These are phyloP conservation scores for Falco rusticolus DNA, from an alignment of 2,797 vertebrate genomes.

Conservation along the genomic window DNA sequence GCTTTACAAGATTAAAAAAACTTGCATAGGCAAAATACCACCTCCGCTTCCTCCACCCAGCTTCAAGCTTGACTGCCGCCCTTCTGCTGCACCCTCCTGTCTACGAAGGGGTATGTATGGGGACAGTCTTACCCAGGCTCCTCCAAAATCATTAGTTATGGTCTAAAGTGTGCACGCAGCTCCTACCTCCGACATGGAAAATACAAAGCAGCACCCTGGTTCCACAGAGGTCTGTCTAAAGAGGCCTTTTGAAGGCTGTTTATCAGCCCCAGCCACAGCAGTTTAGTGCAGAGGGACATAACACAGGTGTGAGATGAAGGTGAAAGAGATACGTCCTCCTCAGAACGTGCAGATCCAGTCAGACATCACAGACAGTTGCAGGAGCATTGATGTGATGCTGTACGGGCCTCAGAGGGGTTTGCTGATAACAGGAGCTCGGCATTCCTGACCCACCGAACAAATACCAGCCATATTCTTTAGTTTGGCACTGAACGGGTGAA, in stretches of 20 bases:
- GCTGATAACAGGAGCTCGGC: accelerated
- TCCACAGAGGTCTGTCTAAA: background rate
- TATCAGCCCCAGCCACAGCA: background rate
- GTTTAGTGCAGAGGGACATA: background rate
- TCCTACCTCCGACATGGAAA: background rate
- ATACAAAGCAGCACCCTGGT: background rate
- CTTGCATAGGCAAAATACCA: background rate
- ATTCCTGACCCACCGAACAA: accelerated
- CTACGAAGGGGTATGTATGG: accelerated
- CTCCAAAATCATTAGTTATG: background rate
- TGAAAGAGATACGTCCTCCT: background rate
- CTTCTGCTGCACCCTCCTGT: background rate
- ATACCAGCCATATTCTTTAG: background rate
- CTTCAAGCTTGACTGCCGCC: accelerated
- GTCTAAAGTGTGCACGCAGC: background rate
- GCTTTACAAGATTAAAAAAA: background rate
- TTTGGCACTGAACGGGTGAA: background rate
- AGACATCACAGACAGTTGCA: background rate
- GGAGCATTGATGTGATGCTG: background rate
- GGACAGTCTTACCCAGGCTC: background rate
- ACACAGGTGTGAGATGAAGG: background rate
- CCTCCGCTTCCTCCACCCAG: accelerated
- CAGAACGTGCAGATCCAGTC: background rate
- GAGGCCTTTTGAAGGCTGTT: background rate
- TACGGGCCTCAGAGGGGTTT: accelerated